These are phyloP conservation scores for Drosophila quadrilineata DNA, from an alignment of 1,140 invertebrate species.

Conservation along the genomic window DNA sequence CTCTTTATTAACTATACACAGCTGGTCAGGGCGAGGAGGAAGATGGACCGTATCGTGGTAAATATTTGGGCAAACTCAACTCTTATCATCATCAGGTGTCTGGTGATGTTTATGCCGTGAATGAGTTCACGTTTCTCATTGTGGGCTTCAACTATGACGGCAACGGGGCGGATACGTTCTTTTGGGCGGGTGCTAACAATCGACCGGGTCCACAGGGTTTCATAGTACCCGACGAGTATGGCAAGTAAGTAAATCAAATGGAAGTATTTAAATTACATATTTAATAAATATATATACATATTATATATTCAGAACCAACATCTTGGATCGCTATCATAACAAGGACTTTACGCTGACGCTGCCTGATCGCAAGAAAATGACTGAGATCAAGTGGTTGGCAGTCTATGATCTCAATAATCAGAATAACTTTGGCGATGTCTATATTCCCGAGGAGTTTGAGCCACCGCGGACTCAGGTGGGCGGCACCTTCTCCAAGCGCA, in stretches of 20 bases:
- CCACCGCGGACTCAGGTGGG: conserved; percentile 89
- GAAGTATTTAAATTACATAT: not conserved
- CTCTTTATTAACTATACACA: conserved; percentile 8
- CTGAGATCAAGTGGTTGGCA: conserved; percentile 94
- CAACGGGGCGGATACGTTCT: conserved; percentile 94
- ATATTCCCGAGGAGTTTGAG: conserved; percentile 94
- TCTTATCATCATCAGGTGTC: conserved; percentile 94
- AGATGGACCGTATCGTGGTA: conserved; percentile 89
- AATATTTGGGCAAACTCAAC: conserved; percentile 92
- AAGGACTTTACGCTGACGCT: conserved; percentile 91
- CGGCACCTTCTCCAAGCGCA: conserved; percentile 86
- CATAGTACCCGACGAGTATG: conserved; percentile 93
- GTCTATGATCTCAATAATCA: conserved; percentile 93
- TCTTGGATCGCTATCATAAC: conserved; percentile 92
- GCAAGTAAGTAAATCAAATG: conserved; percentile 90
- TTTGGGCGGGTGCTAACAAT: conserved; percentile 94
- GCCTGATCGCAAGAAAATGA: conserved; percentile 93
- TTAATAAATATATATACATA: not conserved
- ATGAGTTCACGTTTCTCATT: conserved; percentile 91
- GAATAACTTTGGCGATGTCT: conserved; percentile 94
- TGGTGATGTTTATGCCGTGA: conserved; percentile 94
- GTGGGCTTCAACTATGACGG: conserved; percentile 95
- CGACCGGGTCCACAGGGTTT: conserved; percentile 94
- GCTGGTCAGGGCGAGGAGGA: conserved; percentile 82
- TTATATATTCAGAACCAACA: conserved; percentile 87